Evolutionary conservation across 1,140 invertebrate genomes (phyloP).

Genomic region (Magallana ariakensis): DNA sequence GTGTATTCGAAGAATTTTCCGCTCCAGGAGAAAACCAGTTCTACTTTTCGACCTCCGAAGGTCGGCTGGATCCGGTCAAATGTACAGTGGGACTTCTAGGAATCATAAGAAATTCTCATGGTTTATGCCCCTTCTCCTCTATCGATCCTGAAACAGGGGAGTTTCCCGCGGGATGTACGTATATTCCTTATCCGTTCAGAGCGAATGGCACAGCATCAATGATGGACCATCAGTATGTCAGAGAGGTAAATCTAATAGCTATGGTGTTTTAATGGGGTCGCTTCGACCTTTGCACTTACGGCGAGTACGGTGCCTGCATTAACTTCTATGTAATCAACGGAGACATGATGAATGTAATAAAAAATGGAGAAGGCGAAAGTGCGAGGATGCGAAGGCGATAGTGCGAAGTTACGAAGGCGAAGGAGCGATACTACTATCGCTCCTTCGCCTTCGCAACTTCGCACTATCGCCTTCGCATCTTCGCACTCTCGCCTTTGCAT

Average conservation of each 20-base stretch:
- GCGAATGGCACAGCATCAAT: slow-evolving; percentile 37
- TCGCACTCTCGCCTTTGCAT: too few relatives aligned
- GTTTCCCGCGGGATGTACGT: slow-evolving; percentile 24
- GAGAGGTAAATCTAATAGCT: slow-evolving; percentile 5
- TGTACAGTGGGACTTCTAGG: slow-evolving; percentile 43
- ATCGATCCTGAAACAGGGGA: slow-evolving; percentile 47
- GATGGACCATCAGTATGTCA: slow-evolving; percentile 52
- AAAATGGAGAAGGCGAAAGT: too few relatives aligned
- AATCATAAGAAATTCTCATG: neutral
- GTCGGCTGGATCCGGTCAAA: slow-evolving; percentile 38
- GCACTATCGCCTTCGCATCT: too few relatives aligned
- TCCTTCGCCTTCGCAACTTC: too few relatives aligned
- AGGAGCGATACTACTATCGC: too few relatives aligned
- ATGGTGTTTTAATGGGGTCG: too few relatives aligned
- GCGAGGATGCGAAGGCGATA: too few relatives aligned
- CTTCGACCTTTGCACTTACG: too few relatives aligned
- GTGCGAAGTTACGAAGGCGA: too few relatives aligned
- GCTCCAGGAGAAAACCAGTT: slow-evolving; percentile 81
- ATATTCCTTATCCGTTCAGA: slow-evolving; percentile 40
- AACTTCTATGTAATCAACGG: too few relatives aligned
- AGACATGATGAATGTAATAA: too few relatives aligned
- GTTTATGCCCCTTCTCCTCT: neutral
- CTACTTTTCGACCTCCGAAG: slow-evolving; percentile 59
- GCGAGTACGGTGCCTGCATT: too few relatives aligned
- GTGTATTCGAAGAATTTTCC: slow-evolving; percentile 86